A percentile compares a stretch with the other conserved stretches of the same genome.
Evolutionary conservation across 2,797 vertebrate genomes (phyloP).

Genomic region (Avahi laniger): DNA sequence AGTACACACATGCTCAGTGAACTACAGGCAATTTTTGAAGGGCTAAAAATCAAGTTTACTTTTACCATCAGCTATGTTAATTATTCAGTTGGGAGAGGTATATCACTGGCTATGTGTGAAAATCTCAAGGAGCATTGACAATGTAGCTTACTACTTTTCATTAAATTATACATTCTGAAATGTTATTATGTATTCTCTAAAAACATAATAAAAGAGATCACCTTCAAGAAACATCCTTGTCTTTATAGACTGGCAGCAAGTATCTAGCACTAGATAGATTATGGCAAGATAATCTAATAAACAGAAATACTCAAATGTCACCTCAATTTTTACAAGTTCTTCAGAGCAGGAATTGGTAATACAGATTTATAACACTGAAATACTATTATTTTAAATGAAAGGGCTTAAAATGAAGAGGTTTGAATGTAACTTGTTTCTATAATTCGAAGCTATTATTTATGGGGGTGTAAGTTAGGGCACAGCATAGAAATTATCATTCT

Average conservation of each 20-base stretch:
- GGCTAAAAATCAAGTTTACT: constrained; percentile 6
- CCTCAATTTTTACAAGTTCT: not conserved
- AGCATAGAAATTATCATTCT: not conserved
- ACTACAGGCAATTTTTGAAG: constrained; percentile 28
- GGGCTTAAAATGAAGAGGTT: not conserved
- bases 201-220: not conserved
- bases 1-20: not conserved
- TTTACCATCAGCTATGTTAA: constrained; percentile 22
- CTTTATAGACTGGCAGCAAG: not conserved
- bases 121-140: not conserved
- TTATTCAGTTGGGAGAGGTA: constrained; percentile 15
- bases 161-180: constrained; percentile 16
- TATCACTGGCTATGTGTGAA: constrained; percentile 5
- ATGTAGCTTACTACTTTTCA: not conserved
- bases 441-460: constrained; percentile 36
- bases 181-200: constrained; percentile 30
- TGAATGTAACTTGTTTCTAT: constrained; percentile 33
- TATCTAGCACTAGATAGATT: not conserved
- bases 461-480: not conserved
- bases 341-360: constrained; percentile 38
- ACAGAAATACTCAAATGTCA: constrained; percentile 21
- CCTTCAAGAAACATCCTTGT: constrained; percentile 38
- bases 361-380: not conserved
- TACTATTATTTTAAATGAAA: constrained; percentile 6
- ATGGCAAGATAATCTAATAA: constrained; percentile 35